These are phyloP conservation scores for Delichon dasypus DNA, from an alignment of 2,797 vertebrate genomes.

Conservation along the genomic window DNA sequence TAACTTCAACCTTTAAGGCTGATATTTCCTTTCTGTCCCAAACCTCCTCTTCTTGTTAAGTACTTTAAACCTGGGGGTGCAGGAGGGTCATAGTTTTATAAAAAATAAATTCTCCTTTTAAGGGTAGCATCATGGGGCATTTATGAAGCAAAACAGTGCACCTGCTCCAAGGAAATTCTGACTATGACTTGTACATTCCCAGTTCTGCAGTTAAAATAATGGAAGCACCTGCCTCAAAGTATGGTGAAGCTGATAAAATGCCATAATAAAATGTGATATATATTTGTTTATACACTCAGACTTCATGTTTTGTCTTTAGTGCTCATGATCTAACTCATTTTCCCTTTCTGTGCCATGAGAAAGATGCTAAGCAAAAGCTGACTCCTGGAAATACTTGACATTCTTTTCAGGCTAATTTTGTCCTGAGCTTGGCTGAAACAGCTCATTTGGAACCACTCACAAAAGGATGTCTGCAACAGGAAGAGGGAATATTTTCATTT, in stretches of 20 bases:
- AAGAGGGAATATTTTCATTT: constrained; percentile 28
- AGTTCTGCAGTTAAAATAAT: neutral
- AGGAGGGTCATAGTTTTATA: neutral
- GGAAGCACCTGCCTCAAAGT: neutral
- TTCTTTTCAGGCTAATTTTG: constrained; percentile 60
- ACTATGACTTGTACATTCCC: neutral
- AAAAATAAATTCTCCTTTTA: neutral
- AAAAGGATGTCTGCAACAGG: constrained; percentile 36
- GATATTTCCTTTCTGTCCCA: neutral
- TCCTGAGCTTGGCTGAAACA: constrained; percentile 10
- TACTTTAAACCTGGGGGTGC: neutral
- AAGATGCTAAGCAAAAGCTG: constrained; percentile 42
- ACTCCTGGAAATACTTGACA: constrained; percentile 59
- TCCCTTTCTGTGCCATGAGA: neutral
- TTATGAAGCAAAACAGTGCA: neutral
- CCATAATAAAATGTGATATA: neutral
- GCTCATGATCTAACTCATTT: neutral
- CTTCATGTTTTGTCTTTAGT: neutral
- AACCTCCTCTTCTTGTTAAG: neutral
- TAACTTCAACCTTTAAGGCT: neutral
- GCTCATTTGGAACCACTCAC: constrained; percentile 18
- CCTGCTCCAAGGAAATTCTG: neutral
- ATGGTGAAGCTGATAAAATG: neutral
- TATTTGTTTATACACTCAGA: neutral
- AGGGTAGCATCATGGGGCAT: neutral